A percentile compares a stretch with the other conserved stretches of the same genome.
These are phyloP conservation scores for Pagrus major DNA, from an alignment of 2,113 vertebrate species.

Conservation along the genomic window DNA sequence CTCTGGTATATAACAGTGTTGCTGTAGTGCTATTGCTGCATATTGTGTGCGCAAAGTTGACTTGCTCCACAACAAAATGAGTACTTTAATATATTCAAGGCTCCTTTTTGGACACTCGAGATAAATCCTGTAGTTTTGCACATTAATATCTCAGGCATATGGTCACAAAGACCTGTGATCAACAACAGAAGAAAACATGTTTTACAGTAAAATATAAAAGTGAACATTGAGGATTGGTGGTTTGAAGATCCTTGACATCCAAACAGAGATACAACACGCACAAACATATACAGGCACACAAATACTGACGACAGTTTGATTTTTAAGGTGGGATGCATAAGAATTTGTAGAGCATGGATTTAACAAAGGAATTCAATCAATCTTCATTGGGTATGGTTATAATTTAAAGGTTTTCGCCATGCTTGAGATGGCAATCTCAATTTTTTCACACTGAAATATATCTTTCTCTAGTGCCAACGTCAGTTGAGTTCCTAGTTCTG, in stretches of 20 bases:
- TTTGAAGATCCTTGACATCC: too few relatives aligned
- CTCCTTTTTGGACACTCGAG: neutral
- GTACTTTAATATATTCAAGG: neutral
- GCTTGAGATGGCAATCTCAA: too few relatives aligned
- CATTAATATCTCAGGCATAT: neutral
- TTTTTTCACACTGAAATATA: too few relatives aligned
- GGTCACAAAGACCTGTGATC: neutral
- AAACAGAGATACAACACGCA: neutral
- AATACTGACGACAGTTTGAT: neutral
- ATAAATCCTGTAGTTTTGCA: neutral
- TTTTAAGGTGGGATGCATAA: neutral
- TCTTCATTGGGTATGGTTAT: too few relatives aligned
- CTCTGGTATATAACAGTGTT: neutral
- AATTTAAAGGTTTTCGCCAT: too few relatives aligned
- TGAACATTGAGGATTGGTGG: too few relatives aligned
- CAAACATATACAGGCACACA: neutral
- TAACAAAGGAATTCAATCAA: neutral
- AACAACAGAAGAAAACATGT: too few relatives aligned
- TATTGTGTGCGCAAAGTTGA: neutral
- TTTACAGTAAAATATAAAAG: neutral
- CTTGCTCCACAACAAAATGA: neutral
- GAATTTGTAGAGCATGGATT: neutral
- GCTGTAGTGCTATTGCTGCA: neutral
- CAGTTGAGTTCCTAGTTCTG: too few relatives aligned
- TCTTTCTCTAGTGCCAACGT: too few relatives aligned